These are phyloP conservation scores for Caracal caracal DNA, from an alignment of 2,113 vertebrate species.

Conservation along the genomic window DNA sequence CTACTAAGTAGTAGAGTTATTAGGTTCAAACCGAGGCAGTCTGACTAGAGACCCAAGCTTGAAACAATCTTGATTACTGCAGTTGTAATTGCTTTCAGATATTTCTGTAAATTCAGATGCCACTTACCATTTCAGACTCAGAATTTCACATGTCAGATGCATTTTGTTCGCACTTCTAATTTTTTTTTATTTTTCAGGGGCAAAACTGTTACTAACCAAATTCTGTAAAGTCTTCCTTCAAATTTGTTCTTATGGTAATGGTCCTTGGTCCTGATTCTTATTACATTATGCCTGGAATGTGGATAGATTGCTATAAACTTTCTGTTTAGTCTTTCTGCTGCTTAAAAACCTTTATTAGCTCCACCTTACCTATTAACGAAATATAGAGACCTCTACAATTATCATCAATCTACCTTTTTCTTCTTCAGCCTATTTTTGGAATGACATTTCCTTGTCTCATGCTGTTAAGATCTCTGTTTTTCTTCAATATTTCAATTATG, in stretches of 20 bases:
- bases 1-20: neutral
- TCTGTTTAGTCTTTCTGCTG: neutral
- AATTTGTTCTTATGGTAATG: neutral
- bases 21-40: neutral
- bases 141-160: neutral
- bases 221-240: neutral
- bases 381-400: neutral
- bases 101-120: neutral
- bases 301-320: neutral
- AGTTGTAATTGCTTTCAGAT: neutral
- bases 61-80: neutral
- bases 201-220: neutral
- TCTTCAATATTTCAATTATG: neutral
- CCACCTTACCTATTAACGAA: neutral
- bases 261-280: neutral
- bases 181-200: neutral
- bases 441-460: neutral
- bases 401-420: neutral
- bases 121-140: neutral
- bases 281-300: neutral
- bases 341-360: neutral
- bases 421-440: neutral
- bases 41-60: neutral
- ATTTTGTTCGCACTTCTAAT: neutral
- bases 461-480: neutral